Conservation (phyloP, 2,888 invertebrate species). For the Sinhomidia bicolor region DNA sequence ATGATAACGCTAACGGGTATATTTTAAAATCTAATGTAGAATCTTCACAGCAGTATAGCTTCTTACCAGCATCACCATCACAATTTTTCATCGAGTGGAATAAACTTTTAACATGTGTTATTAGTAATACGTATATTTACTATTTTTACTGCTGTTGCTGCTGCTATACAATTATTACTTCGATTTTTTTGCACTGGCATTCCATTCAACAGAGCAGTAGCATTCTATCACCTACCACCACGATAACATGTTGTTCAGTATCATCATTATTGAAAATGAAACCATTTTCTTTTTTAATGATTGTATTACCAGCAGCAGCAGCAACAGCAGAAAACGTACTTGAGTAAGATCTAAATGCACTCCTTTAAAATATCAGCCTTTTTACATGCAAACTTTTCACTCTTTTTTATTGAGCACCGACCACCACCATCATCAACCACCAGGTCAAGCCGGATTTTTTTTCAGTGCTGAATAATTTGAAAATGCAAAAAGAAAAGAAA, state of each 20-base stretch:
- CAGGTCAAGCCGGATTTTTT: constrained; percentile 5
- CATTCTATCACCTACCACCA: constrained; percentile 20
- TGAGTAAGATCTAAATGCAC: not conserved
- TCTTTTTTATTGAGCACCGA: constrained; percentile 1
- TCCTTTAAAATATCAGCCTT: not conserved
- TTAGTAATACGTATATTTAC: too few relatives aligned
- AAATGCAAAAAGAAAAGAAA: constrained; percentile 27
- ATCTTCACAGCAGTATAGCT: not conserved
- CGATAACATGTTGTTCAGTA: not conserved
- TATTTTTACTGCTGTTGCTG: not conserved
- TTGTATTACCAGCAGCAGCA: constrained; percentile 23
- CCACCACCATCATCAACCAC: not conserved
- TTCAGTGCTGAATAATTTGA: constrained; percentile 11
- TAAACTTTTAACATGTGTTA: constrained; percentile 48
- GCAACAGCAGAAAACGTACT: not conserved
- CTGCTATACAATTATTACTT: not conserved
- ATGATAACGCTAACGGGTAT: constrained; percentile 38
- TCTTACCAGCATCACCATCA: not conserved
- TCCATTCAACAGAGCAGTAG: constrained; percentile 14
- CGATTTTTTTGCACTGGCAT: not conserved
- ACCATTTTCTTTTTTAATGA: constrained; percentile 27
- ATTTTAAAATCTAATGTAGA: constrained; percentile 1
- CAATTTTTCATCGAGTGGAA: constrained; percentile 38
- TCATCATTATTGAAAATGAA: constrained; percentile 5
- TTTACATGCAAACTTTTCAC: not conserved